phyloP scores from a whole-genome alignment of 2,888 invertebrate species.

The Sussaba pulchella region DNA sequence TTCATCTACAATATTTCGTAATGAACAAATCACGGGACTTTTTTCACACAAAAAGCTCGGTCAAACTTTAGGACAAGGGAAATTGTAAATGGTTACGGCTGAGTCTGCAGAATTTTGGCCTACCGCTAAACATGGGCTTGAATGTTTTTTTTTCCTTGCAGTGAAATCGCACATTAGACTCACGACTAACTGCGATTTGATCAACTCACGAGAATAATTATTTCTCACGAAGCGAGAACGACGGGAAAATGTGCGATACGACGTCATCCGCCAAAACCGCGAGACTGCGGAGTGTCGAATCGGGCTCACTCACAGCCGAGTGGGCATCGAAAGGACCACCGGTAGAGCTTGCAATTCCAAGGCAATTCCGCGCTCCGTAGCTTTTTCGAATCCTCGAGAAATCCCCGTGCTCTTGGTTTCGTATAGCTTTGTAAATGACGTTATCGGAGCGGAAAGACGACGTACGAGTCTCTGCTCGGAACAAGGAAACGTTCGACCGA shows the following conservation, averaged over 20 bases:
- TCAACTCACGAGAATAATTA: too few species aligned
- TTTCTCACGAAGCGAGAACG: neutral
- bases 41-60: neutral
- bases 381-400: slow-evolving; percentile 32
- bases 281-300: slow-evolving; percentile 12
- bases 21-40: neutral
- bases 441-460: slow-evolving; percentile 45
- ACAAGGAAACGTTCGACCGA: neutral
- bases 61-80: too few species aligned
- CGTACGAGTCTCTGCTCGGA: slow-evolving; percentile 2
- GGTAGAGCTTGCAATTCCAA: slow-evolving; percentile 45
- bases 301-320: neutral
- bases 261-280: neutral
- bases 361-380: slow-evolving; percentile 34
- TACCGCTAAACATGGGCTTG: too few species aligned
- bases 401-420: slow-evolving; percentile 6
- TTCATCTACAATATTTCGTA: too few species aligned
- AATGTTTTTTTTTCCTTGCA: too few species aligned
- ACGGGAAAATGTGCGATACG: too few species aligned
- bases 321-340: slow-evolving; percentile 6
- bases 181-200: too few species aligned
- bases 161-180: too few species aligned
- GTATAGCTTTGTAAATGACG: slow-evolving; percentile 44
- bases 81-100: too few species aligned
- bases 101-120: too few species aligned